Conservation (phyloP, 1,140 invertebrate genomes). For the Brachionus angularis region DNA sequence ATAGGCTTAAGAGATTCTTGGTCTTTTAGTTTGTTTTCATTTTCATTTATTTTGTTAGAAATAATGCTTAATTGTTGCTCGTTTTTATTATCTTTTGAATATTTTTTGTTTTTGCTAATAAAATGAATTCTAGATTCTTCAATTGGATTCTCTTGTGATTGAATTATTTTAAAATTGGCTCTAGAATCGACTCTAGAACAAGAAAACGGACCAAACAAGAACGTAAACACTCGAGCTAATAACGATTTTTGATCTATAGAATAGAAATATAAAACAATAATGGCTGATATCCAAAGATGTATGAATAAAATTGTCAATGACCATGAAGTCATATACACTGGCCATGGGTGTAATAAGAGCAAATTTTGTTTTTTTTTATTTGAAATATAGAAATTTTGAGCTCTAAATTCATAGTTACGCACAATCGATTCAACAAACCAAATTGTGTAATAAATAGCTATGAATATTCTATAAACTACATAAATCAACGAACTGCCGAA, state of each 20-base stretch:
- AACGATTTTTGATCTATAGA: constrained; percentile 23
- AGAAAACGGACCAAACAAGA: constrained; percentile 35
- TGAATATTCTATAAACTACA: constrained; percentile 27
- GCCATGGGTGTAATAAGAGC: constrained; percentile 32
- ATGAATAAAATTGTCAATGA: constrained; percentile 31
- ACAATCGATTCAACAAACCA: constrained; percentile 42
- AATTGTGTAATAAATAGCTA: constrained; percentile 40
- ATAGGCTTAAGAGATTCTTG: too few relatives aligned
- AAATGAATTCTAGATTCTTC: too few relatives aligned
- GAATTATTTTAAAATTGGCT: background rate
- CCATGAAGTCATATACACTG: constrained; percentile 42
- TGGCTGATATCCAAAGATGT: constrained; percentile 27
- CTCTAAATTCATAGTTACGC: constrained; percentile 32
- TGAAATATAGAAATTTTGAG: constrained; percentile 31
- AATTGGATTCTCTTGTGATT: background rate
- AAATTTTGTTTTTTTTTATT: constrained; percentile 26
- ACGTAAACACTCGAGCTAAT: constrained; percentile 5
- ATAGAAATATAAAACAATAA: constrained; percentile 31
- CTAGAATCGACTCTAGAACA: background rate
- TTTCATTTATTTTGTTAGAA: too few relatives aligned
- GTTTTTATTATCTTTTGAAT: too few relatives aligned
- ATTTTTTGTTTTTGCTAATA: too few relatives aligned
- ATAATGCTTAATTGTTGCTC: too few relatives aligned
- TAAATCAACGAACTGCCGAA: background rate
- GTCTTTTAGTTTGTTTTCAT: too few relatives aligned